Percentiles rank a stretch among this genome's conserved stretches.
These are phyloP conservation scores for Ridgeia piscesae DNA, from an alignment of 1,140 invertebrate species.

Conservation along the genomic window DNA sequence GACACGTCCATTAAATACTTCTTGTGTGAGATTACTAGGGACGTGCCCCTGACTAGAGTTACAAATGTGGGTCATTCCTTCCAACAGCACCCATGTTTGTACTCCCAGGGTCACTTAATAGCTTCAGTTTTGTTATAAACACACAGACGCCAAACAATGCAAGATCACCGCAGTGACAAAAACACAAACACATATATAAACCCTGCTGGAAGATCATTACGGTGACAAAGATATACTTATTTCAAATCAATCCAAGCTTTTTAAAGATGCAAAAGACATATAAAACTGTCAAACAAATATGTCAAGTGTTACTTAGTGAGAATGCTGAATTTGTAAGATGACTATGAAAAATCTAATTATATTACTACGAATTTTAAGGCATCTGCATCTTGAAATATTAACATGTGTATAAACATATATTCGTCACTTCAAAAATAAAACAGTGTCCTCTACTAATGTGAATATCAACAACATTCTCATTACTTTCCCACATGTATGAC, in stretches of 20 bases:
- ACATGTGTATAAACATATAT: too few species aligned
- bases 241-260: not conserved
- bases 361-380: too few species aligned
- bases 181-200: too few species aligned
- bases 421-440: too few species aligned
- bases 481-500: too few species aligned
- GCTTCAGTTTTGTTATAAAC: too few species aligned
- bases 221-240: not conserved
- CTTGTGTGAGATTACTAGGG: not conserved
- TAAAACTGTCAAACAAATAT: not conserved
- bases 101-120: not conserved
- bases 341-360: not conserved
- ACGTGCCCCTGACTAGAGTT: not conserved
- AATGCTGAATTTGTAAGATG: not conserved
- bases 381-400: too few species aligned
- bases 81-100: not conserved
- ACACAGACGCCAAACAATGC: too few species aligned
- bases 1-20: not conserved
- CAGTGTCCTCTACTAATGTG: too few species aligned
- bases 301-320: not conserved
- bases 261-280: not conserved
- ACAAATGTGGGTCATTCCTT: not conserved
- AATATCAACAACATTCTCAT: too few species aligned
- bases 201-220: not conserved
- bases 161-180: too few species aligned